phyloP scores from a whole-genome alignment of 1,140 invertebrate genomes.

The Drosophila littoralis region DNA sequence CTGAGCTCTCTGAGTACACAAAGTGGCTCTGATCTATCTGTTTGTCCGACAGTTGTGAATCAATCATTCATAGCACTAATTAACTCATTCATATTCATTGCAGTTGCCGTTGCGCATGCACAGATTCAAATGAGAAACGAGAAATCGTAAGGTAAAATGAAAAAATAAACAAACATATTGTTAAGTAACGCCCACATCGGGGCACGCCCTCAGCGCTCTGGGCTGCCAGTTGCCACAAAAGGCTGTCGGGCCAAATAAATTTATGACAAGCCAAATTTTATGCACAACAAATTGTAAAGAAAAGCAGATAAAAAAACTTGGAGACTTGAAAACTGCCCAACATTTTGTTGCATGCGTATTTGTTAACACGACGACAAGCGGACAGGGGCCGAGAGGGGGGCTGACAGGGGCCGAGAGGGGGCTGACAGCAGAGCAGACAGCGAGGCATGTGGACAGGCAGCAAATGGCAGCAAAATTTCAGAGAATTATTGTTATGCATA shows the following conservation, averaged over 20 bases:
- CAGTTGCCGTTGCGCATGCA: slow-evolving; percentile 11
- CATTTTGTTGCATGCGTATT: slow-evolving; percentile 59
- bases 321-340: slow-evolving; percentile 29
- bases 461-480: slow-evolving; percentile 28
- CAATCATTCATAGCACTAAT: slow-evolving; percentile 50
- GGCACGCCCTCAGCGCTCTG: slow-evolving; percentile 5
- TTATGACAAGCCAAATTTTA: slow-evolving; percentile 56
- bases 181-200: slow-evolving; percentile 14
- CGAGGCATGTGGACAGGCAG: slow-evolving; percentile 15
- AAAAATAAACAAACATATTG: slow-evolving; percentile 9
- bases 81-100: slow-evolving; percentile 56
- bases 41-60: slow-evolving; percentile 29
- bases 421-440: background rate
- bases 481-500: slow-evolving; percentile 44
- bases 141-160: background rate
- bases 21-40: slow-evolving; percentile 5
- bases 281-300: slow-evolving; percentile 37
- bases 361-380: slow-evolving; percentile 34
- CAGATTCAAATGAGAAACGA: slow-evolving; percentile 12
- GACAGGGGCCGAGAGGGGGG: no score
- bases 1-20: background rate
- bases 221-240: slow-evolving; percentile 33
- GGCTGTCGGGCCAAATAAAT: slow-evolving; percentile 42
- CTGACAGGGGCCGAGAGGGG: no score
- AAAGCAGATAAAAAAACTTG: slow-evolving; percentile 16